Evolutionary conservation across 2,113 vertebrate genomes (phyloP).

Genomic region (Arothron firmamentum): DNA sequence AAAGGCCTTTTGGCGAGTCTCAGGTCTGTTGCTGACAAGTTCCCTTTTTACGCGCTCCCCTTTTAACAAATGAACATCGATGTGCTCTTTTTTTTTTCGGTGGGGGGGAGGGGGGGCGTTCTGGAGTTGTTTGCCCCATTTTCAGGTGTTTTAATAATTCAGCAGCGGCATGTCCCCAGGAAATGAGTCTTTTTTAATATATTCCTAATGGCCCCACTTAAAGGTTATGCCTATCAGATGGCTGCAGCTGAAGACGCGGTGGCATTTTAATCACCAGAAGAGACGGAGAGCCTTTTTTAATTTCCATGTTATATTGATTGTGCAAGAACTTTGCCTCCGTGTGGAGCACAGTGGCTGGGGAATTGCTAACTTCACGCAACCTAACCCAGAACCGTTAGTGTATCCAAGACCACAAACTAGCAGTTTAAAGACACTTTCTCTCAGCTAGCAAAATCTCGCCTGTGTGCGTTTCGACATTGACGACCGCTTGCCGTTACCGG

Average conservation of each 20-base stretch:
- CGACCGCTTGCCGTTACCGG: neutral
- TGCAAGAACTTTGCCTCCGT: constrained; percentile 30
- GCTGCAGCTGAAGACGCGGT: constrained; percentile 55
- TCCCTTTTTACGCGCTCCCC: constrained; percentile 15
- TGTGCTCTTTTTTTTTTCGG: constrained; percentile 29
- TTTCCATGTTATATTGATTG: constrained; percentile 50
- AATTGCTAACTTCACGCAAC: too few relatives aligned
- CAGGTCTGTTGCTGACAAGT: constrained; percentile 11
- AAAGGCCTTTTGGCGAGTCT: constrained; percentile 24
- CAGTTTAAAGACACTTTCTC: too few relatives aligned
- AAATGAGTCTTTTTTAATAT: constrained; percentile 78
- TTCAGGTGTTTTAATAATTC: constrained; percentile 70
- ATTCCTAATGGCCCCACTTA: constrained; percentile 75
- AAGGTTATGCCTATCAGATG: constrained; percentile 76
- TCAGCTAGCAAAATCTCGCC: too few relatives aligned
- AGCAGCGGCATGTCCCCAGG: constrained; percentile 66
- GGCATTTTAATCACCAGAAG: constrained; percentile 68
- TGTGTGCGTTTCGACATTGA: too few relatives aligned
- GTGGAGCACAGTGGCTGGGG: constrained; percentile 1
- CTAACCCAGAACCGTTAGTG: too few relatives aligned
- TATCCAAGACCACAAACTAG: too few relatives aligned
- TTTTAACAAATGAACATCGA: constrained; percentile 45
- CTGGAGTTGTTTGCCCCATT: constrained; percentile 42
- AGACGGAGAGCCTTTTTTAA: constrained; percentile 44
- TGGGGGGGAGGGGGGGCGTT: neutral